These are phyloP conservation scores for Abscondita cerata DNA, from an alignment of 2,888 invertebrate species.

Conservation along the genomic window DNA sequence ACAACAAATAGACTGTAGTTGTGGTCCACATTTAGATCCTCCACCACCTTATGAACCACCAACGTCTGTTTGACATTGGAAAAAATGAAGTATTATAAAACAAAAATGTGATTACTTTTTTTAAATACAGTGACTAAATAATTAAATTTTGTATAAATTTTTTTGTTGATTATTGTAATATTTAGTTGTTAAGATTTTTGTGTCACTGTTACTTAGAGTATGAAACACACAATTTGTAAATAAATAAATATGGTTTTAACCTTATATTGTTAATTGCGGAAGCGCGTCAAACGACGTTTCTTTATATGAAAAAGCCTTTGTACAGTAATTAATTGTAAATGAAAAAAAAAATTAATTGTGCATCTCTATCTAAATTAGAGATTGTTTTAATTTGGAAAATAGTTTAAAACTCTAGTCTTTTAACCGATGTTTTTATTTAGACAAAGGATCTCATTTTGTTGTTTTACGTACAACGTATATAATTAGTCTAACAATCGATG, in stretches of 20 bases:
- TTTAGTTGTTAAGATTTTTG: no score
- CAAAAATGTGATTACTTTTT: constrained; percentile 5
- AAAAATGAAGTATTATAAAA: constrained; percentile 27
- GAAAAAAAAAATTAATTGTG: neutral
- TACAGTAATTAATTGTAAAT: constrained; percentile 11
- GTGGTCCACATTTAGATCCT: constrained; percentile 35
- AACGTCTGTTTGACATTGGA: constrained; percentile 53
- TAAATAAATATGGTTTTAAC: no score
- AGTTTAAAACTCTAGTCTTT: constrained; percentile 3
- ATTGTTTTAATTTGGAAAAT: neutral
- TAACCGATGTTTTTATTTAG: neutral
- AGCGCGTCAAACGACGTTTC: no score
- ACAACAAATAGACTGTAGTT: constrained; percentile 38
- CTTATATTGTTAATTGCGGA: no score
- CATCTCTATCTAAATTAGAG: neutral
- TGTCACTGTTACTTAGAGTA: no score
- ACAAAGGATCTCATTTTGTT: neutral
- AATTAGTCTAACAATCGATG: no score
- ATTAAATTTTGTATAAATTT: neutral
- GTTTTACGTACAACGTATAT: neutral
- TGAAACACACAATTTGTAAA: no score
- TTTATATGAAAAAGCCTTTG: neutral
- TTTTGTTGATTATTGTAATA: neutral
- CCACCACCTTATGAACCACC: constrained; percentile 42
- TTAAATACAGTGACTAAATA: neutral